Base-by-base conservation (phyloP, 2,888 invertebrate genomes). In the Sphecodes monilicornis region DNA sequence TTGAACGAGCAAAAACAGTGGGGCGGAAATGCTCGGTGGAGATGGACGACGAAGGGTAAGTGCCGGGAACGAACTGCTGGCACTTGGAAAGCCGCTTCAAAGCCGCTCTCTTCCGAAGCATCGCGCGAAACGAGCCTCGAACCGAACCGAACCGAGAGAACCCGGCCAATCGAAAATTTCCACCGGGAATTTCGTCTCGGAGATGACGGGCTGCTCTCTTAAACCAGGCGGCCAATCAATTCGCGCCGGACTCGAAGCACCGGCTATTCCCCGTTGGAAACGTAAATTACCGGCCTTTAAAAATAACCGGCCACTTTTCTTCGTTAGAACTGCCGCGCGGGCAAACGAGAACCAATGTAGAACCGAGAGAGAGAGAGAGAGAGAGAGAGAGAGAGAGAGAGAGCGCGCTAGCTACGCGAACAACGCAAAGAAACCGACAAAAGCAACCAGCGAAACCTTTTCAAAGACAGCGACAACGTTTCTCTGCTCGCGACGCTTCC, bases 1-100 rank as follows among this genome's bases (percentile, higher is more conserved):
- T 82, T 80, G 85, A 80, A 80, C 85, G 85, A 85, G 85, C 85
- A 86, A 86, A 86, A 86, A 86, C 85, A 86, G 76, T 85, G 80
- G 86, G 82, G 85, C 85, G 85, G 86, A 86, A 85, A 86, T 78
- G 86, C 85, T 80, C 78, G 54, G 72, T 60, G 76, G 80, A 85
- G 78, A 86, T 80, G 82, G 86, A 82, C 76, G 80, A 69, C 82
- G 79, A 72, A 82, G 86, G 85, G 86, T 82, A 82, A 86, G 80
- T 78, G 85, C 43, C 82, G 71, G 79, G 84, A 84, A 86, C 86
- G 77, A 73, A 43, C 74, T 41, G 64, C 74, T 69, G 82, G 71
- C 80, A 54, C 66, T 79, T 75, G 74, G 43, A n/a, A n/a, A 43
- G 43, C 43, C 43, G 43, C 43, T 43, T 43, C 43, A 11, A 43